Evolutionary conservation across 30 jellyfish, hydroid and myxozoan genomes (phyloP).

Genomic region (Chrysaora quinquecirrha): DNA sequence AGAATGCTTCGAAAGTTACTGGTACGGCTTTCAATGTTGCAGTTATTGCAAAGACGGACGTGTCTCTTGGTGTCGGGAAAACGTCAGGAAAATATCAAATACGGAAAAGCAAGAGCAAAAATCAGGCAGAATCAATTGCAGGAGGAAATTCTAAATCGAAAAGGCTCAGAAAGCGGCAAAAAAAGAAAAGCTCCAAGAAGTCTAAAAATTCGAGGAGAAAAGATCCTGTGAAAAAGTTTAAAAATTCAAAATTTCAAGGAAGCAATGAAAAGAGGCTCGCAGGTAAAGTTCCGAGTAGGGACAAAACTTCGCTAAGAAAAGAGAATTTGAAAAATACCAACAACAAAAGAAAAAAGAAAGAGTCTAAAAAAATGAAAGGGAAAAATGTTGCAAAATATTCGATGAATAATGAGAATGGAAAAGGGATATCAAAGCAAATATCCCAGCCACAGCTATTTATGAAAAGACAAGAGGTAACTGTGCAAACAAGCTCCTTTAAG

Average conservation of each 20-base stretch:
- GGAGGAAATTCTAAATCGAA: neutral
- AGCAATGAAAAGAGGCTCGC: too few relatives aligned
- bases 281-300: too few relatives aligned
- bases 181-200: neutral
- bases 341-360: slow-evolving; percentile 15
- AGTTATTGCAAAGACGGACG: too few relatives aligned
- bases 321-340: neutral
- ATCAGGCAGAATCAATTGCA: neutral
- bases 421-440: slow-evolving; percentile 11
- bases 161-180: neutral
- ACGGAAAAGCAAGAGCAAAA: slow-evolving; percentile 1
- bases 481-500: neutral
- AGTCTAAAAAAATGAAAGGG: slow-evolving; percentile 3
- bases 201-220: too few relatives aligned
- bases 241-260: too few relatives aligned
- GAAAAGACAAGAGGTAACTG: slow-evolving; percentile 32
- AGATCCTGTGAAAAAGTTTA: too few relatives aligned
- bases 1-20: too few relatives aligned
- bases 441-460: slow-evolving; percentile 45
- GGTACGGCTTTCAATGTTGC: too few relatives aligned
- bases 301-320: too few relatives aligned
- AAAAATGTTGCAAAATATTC: slow-evolving; percentile 2
- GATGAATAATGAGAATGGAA: neutral
- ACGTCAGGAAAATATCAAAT: too few relatives aligned
- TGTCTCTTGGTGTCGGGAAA: too few relatives aligned